Percentiles rank a stretch among this genome's conserved stretches.
Conservation (phyloP, 2,113 vertebrate genomes). For the Coturnix japonica region DNA sequence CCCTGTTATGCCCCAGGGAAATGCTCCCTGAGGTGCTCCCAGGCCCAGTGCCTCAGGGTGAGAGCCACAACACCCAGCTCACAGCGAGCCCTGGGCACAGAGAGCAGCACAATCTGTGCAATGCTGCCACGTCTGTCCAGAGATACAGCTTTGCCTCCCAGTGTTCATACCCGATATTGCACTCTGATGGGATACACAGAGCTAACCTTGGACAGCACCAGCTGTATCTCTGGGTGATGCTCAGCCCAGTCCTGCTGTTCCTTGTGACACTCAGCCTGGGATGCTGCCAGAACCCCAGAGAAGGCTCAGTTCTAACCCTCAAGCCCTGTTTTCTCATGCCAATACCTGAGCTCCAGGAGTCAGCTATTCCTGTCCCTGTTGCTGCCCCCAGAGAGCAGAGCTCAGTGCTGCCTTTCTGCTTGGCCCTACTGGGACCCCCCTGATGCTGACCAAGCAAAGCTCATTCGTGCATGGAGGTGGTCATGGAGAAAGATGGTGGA, state of each 20-base stretch:
- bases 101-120: not conserved
- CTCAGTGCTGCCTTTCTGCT: not conserved
- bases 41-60: not conserved
- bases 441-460: not conserved
- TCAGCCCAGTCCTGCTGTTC: not conserved
- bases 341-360: not conserved
- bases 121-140: not conserved
- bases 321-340: not conserved
- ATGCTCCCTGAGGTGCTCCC: not conserved
- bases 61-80: no score
- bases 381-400: not conserved
- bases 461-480: fast-evolving
- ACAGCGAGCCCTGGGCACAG: no score
- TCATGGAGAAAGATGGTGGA: fast-evolving
- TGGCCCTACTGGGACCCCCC: fast-evolving
- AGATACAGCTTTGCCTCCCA: slow-evolving; percentile 13
- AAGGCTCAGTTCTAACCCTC: not conserved
- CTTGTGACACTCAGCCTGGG: not conserved
- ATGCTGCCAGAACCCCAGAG: not conserved
- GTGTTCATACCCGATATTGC: not conserved
- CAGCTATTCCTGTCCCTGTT: fast-evolving
- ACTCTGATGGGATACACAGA: fast-evolving
- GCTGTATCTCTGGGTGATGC: not conserved
- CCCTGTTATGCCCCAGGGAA: not conserved
- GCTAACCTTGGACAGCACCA: fast-evolving